These are phyloP conservation scores for Hypsibius dujardini DNA, from an alignment of 1,140 invertebrate species.

Conservation along the genomic window DNA sequence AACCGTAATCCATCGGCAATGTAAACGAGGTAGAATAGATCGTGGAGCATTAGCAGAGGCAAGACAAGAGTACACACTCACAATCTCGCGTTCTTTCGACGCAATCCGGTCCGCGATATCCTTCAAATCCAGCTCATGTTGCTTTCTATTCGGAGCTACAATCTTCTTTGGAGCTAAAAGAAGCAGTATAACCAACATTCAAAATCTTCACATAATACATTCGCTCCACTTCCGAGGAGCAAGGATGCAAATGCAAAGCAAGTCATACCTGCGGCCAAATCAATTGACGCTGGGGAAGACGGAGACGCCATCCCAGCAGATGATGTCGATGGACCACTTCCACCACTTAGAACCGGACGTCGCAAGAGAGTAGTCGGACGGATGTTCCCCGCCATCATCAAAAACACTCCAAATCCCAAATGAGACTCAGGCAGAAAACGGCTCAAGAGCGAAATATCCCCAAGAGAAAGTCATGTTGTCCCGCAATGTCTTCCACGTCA, in stretches of 20 bases:
- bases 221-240: background rate
- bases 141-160: conserved; percentile 29
- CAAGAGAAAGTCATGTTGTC: background rate
- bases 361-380: background rate
- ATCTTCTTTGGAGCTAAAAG: conserved; percentile 19
- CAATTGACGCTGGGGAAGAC: conserved; percentile 31
- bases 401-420: background rate
- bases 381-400: background rate
- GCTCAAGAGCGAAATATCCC: background rate
- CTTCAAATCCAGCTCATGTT: conserved; percentile 29
- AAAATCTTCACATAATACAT: background rate
- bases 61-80: conserved; percentile 23
- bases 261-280: conserved; percentile 5
- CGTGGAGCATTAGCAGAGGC: too few relatives aligned
- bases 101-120: conserved; percentile 24
- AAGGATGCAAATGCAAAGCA: background rate
- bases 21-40: too few relatives aligned
- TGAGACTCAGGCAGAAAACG: background rate
- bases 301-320: conserved; percentile 30
- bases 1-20: too few relatives aligned
- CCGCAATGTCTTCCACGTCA: background rate
- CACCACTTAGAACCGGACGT: conserved; percentile 11
- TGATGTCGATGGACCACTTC: conserved; percentile 9
- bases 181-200: background rate
- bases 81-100: conserved; percentile 26